phyloP scores from a whole-genome alignment of 2,888 invertebrate species.

The Carcina quercana region DNA sequence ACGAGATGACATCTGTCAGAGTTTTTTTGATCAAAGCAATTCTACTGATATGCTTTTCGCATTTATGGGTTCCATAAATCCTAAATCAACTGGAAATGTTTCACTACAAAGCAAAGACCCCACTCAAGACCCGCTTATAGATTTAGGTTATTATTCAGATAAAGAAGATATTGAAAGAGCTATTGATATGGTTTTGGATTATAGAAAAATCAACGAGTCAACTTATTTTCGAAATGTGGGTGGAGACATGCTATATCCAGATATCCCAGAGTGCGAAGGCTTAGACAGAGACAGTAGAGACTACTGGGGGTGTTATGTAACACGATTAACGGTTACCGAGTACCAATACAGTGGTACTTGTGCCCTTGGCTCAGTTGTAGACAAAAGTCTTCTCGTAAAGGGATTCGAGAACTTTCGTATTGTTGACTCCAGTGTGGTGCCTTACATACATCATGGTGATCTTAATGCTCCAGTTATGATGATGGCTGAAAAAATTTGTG shows the following conservation, averaged over 20 bases:
- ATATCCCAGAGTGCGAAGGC: slow-evolving; percentile 24
- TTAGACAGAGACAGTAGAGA: slow-evolving; percentile 23
- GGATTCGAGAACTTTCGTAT: slow-evolving; percentile 78
- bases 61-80: slow-evolving; percentile 32
- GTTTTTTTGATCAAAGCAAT: slow-evolving; percentile 13
- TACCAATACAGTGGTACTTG: slow-evolving; percentile 59
- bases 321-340: slow-evolving; percentile 70
- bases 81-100: slow-evolving; percentile 67
- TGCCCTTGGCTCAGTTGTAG: slow-evolving; percentile 71
- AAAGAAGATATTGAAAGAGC: slow-evolving; percentile 54
- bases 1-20: slow-evolving; percentile 22
- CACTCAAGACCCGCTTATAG: slow-evolving; percentile 68
- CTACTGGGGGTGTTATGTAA: slow-evolving; percentile 38
- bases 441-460: slow-evolving; percentile 80
- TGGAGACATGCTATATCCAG: slow-evolving; percentile 28
- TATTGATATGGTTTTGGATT: slow-evolving; percentile 42
- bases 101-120: slow-evolving; percentile 68
- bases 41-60: slow-evolving; percentile 11
- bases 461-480: slow-evolving; percentile 84
- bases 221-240: slow-evolving; percentile 39
- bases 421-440: slow-evolving; percentile 85
- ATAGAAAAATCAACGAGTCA: slow-evolving; percentile 41
- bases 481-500: slow-evolving; percentile 78
- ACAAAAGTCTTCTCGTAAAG: slow-evolving; percentile 74
- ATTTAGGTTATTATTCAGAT: slow-evolving; percentile 72